phyloP scores from a whole-genome alignment of 2,113 vertebrate genomes.

The Marmota monax region DNA sequence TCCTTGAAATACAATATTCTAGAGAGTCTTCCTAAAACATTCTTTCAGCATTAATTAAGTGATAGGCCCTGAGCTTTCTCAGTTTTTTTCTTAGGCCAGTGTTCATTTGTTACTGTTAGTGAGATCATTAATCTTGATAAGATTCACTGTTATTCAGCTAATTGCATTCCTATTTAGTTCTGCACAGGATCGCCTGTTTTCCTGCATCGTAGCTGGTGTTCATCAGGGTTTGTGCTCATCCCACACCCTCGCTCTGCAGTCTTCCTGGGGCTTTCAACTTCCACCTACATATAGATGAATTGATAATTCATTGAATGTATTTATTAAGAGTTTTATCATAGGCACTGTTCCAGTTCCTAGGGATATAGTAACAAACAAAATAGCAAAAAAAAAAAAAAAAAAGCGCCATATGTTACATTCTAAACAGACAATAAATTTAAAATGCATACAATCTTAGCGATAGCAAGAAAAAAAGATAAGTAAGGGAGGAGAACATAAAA shows the following conservation, averaged over 20 bases:
- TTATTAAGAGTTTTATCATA: not conserved
- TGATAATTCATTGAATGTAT: not conserved
- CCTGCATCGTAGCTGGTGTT: not conserved
- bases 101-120: not conserved
- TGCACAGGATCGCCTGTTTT: not conserved
- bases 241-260: not conserved
- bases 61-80: not conserved
- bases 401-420: not conserved
- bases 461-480: not conserved
- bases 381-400: not conserved
- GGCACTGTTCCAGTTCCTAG: not conserved
- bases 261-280: not conserved
- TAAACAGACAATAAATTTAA: not conserved
- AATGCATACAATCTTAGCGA: not conserved
- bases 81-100: not conserved
- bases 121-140: not conserved
- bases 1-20: constrained; percentile 13
- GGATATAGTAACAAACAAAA: not conserved
- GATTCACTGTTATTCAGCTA: constrained; percentile 17
- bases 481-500: not conserved
- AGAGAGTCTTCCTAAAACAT: not conserved
- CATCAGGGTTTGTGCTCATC: not conserved
- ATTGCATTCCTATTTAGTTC: not conserved
- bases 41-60: not conserved
- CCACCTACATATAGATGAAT: not conserved